Evolutionary conservation across 2,797 vertebrate species (phyloP).

Genomic region (Phrynocephalus guinanensis): DNA sequence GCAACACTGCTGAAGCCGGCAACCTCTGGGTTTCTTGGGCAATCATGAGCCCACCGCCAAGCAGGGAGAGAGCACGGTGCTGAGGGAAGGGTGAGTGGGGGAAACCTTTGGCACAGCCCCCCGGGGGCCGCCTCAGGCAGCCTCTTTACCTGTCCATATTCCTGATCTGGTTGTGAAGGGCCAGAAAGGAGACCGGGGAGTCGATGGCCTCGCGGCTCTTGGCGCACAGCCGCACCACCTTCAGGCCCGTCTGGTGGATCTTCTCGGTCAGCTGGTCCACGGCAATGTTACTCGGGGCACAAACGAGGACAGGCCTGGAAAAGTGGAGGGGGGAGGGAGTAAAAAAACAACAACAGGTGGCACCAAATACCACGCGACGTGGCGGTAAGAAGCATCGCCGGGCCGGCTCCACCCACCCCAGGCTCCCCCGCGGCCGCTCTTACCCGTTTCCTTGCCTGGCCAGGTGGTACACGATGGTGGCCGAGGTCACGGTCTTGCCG

Average conservation of each 20-base stretch:
- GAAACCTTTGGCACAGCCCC: neutral
- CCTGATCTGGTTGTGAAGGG: conserved; percentile 97
- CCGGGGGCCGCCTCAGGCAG: no score
- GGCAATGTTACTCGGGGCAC: conserved; percentile 97
- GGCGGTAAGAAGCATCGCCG: neutral
- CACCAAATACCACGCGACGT: neutral
- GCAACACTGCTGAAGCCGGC: no score
- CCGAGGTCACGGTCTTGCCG: conserved; percentile 97
- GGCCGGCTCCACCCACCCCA: no score
- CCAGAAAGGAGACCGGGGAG: conserved; percentile 96
- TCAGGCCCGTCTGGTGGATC: conserved; percentile 97
- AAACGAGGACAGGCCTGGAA: conserved; percentile 93
- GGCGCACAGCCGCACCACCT: conserved; percentile 95
- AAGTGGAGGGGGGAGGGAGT: neutral
- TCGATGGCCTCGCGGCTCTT: conserved; percentile 98
- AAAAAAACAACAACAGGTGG: fast-evolving
- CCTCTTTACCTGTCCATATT: conserved; percentile 95
- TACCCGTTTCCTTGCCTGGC: conserved; percentile 98
- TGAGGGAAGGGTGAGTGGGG: neutral
- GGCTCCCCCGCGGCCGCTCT: conserved; percentile 42
- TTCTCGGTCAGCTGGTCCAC: conserved; percentile 98
- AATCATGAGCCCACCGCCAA: no score
- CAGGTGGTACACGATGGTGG: conserved; percentile 97
- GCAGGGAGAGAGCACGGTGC: neutral
- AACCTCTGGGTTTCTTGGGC: no score